Evolutionary conservation across 2,113 vertebrate species (phyloP), one percentile per base, ranked within the genome.

Genomic region (Heteronetta atricapilla): DNA sequence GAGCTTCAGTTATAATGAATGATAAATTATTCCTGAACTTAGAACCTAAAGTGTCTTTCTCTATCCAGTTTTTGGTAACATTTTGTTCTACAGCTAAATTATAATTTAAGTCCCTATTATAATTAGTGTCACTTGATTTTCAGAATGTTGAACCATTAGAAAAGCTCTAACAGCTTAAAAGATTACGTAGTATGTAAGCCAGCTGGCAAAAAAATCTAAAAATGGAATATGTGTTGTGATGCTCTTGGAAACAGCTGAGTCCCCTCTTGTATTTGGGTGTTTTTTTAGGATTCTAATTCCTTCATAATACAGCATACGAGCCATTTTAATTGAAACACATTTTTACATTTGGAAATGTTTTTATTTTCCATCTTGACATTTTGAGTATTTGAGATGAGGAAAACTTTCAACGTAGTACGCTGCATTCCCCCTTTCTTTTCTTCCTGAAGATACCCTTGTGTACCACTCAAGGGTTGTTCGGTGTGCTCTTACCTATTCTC

Each of bases 111-210:
- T 44, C 28, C 4, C 23, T 86, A 55, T 81, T 88, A 46, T 83
- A 91, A 90, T 85, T 72, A 82, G 6, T 18, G 59, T 74, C 3
- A 53, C 76, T 80, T 59, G 17, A 80, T 72, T 87, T 95, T 66
- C 93, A 91, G 52, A 82, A 72, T n/a, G 40, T 82, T 91, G 59
- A 94, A 46, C 36, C 72, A 76, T 81, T 92, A 83, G 86, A 94
- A 92, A 88, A 74, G 75, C 21, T 94, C 78, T 58, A 82, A 55
- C 66, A 92, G 75, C 8, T 86, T 40, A 69, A 82, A 86, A 92
- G 89, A 93, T 96, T 82, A 79, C 5, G 14, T 48, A 63, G 83
- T 29, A 7, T 16, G 25, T 70, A 76, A 86, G 77, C 68, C 68
- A 80, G 78, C 86, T 95, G 92, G 87, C 64, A 77, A 80, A 42